phyloP scores from a whole-genome alignment of 2,888 invertebrate genomes.

The Drepana falcataria region DNA sequence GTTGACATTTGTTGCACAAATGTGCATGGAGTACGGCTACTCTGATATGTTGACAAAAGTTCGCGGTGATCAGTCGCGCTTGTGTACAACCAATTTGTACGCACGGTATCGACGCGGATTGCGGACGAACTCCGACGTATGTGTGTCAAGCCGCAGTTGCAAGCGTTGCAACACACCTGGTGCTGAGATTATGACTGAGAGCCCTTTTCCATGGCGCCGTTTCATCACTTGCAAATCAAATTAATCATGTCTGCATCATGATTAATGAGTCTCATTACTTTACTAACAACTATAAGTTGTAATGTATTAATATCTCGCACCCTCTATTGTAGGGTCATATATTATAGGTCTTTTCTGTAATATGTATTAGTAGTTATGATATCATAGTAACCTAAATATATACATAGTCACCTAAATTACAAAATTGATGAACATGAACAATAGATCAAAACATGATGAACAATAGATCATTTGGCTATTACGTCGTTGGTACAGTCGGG shows the following conservation, averaged over 20 bases:
- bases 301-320: too few relatives aligned
- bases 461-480: too few relatives aligned
- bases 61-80: conserved; percentile 6
- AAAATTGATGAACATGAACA: too few relatives aligned
- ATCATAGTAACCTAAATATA: too few relatives aligned
- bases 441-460: too few relatives aligned
- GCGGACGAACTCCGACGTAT: conserved; percentile 42
- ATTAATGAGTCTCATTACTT: conserved; percentile 7
- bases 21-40: conserved; percentile 20
- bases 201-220: conserved; percentile 62
- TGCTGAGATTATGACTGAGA: conserved; percentile 52
- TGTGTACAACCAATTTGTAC: conserved; percentile 36
- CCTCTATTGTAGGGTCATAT: too few relatives aligned
- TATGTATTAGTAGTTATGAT: too few relatives aligned
- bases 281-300: not conserved
- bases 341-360: too few relatives aligned
- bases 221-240: conserved; percentile 26
- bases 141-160: conserved; percentile 69
- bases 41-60: conserved; percentile 24
- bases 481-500: too few relatives aligned
- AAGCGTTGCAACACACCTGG: conserved; percentile 55
- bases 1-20: conserved; percentile 27
- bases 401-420: too few relatives aligned
- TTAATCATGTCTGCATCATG: conserved; percentile 10
- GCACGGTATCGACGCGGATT: conserved; percentile 37